phyloP scores from a whole-genome alignment of 2,113 vertebrate genomes.

The Aythya baeri region DNA sequence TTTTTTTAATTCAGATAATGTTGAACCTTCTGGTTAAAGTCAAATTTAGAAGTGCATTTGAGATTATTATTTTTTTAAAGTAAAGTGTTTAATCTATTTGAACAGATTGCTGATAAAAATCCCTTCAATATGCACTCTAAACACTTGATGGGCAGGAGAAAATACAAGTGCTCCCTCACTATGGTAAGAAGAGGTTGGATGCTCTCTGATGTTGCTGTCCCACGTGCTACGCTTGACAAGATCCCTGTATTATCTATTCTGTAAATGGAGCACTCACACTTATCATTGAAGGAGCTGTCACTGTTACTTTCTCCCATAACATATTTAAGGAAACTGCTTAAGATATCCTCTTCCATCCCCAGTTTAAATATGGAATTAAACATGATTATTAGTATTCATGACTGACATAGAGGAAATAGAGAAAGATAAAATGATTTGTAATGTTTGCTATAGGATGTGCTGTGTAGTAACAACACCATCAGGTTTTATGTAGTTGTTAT shows the following conservation, averaged over 20 bases:
- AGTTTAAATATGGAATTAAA: neutral
- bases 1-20: too few species aligned
- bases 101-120: slow-evolving; percentile 48
- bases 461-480: neutral
- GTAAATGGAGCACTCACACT: slow-evolving; percentile 48
- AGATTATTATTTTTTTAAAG: slow-evolving; percentile 10
- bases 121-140: slow-evolving; percentile 45
- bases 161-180: slow-evolving; percentile 2
- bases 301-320: neutral
- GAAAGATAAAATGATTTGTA: neutral
- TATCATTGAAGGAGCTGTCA: neutral
- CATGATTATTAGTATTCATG: neutral
- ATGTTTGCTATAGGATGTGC: neutral
- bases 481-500: neutral
- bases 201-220: neutral
- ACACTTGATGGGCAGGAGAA: neutral
- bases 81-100: slow-evolving; percentile 1
- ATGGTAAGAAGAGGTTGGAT: neutral
- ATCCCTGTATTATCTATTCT: slow-evolving; percentile 39
- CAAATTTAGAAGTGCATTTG: slow-evolving; percentile 4
- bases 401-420: neutral
- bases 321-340: neutral
- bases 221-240: slow-evolving; percentile 31
- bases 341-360: neutral
- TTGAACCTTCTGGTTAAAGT: neutral